Evolutionary conservation across 2,888 invertebrate genomes (phyloP), one percentile per base, ranked within the genome.

Genomic region (Aphidius colemani): DNA sequence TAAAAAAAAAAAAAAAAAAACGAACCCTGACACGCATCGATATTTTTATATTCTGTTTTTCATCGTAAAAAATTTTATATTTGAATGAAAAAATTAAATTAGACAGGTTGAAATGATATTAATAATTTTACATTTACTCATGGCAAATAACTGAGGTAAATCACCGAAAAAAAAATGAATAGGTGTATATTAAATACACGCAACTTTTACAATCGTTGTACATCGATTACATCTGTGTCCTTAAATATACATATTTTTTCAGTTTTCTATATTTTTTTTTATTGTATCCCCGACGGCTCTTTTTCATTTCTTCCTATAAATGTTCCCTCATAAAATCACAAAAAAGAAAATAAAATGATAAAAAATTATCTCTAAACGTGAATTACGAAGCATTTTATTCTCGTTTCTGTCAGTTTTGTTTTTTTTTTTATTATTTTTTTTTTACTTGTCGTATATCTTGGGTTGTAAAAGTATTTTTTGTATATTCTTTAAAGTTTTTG

Each of bases 301-400:
- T 46, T 30, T 30, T 30, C 59, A 48, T 63, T 53, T 18, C 63
- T 53, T 43, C 53, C 59, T 63, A 63, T 53, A 49, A 63, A 63
- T 63, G 63, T 63, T 18, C 56, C 40, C 18, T 66, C 53, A 41
- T 59, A 51, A 40, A 10, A 6, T 41, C 30, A 40, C 10, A 46
- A 56, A 51, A n/a, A 66, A 59, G 63, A 50, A 51, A 51, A 51
- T 49, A 45, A 63, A 13, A 51, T 11, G 39, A 13, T 10, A 40
- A 49, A 62, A 43, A 48, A 56, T 7, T 18, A 13, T 44, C 30
- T 30, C 5, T 30, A 30, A 30, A 30, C 30, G 3, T 30, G 30
- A 30, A 30, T 30, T 30, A 30, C 30, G 30, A 30, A 30, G 30
- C 5, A 30, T 30, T 30, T 30, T 30, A 30, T 30, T 30, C 30